Evolutionary conservation across 1,140 invertebrate genomes (phyloP).

Genomic region (Aphelinus atriplicis): DNA sequence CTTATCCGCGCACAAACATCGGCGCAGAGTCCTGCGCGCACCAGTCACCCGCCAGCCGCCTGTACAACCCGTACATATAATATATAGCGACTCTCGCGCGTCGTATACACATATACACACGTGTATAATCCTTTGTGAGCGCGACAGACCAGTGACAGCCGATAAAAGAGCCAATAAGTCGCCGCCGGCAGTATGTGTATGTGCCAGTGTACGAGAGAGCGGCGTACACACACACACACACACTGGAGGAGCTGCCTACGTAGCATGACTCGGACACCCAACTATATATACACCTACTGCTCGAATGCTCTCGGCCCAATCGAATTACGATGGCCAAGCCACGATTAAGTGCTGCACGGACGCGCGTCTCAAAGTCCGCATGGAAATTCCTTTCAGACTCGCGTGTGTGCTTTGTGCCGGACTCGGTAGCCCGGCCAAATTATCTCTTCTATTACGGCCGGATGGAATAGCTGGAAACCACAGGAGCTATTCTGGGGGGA

Average conservation of each 20-base stretch:
- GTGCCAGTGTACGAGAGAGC: too few species aligned
- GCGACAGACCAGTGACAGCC: constrained; percentile 22
- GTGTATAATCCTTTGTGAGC: constrained; percentile 12
- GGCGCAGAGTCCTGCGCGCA: background rate
- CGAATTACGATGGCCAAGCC: constrained; percentile 26
- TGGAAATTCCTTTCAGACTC: too few species aligned
- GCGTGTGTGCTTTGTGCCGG: too few species aligned
- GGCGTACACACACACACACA: background rate
- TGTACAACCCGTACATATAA: background rate
- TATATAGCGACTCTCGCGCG: background rate
- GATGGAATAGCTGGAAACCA: too few species aligned
- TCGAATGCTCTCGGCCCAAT: constrained; percentile 45
- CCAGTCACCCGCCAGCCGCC: background rate
- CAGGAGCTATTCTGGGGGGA: too few species aligned
- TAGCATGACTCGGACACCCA: constrained; percentile 53
- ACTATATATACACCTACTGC: constrained; percentile 37
- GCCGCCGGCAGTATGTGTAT: background rate
- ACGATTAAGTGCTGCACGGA: too few species aligned
- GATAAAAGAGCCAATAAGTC: constrained; percentile 4
- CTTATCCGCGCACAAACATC: background rate
- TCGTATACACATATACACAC: background rate
- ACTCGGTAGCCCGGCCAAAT: too few species aligned
- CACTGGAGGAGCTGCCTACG: constrained; percentile 45
- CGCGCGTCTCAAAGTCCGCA: too few species aligned
- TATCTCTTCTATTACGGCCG: too few species aligned